Evolutionary conservation across 2,797 vertebrate genomes (phyloP), one percentile per base, ranked within the genome.

Genomic region (Ctenopoma kingsleyae): DNA sequence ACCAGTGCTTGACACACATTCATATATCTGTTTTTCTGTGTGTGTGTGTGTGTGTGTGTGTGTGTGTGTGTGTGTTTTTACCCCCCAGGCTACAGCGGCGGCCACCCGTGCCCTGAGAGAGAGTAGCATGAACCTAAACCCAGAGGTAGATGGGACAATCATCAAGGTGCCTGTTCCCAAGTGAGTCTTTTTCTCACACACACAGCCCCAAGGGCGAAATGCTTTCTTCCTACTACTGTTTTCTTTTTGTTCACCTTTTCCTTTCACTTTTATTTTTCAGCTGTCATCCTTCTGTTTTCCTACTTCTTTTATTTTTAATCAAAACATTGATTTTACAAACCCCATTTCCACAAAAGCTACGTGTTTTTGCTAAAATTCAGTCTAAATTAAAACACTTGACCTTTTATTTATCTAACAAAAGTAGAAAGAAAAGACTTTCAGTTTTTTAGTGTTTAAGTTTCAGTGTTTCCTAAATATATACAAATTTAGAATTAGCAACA

Each of bases 61-160:
- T 75, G 58, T 74, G 43, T 73, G 57, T 71, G 32, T 79, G 80
- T 87, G 88, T 90, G 88, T 90, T 58, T 85, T 85, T 89, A 79
- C 90, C 74, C 81, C 95, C 89, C 93, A 99, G 97, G 97, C 95
- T 90, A 96, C 94, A 85, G 92, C 93, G 89, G 96, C 96, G 50
- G 97, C 95, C 90, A 88, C 83, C 70, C 95, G 90, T 77, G 96
- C 98, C 78, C 95, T 99, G 85, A 95, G 94, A 93, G 96, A 98
- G 90, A 96, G 96, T 81, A 95, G 95, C 91, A 98, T 99, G 97
- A 97, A 97, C 93, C 93, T 99, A 84, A 99, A 98, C 94, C 98
- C 98, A 51, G 97, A 99, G 93, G 94, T 95, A 76, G 97, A 99
- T 22, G 97, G 97, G 81, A 93, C 89, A 0, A 82, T 98, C 90